Conservation (phyloP, 2,113 vertebrate species). For the Lynx canadensis region DNA sequence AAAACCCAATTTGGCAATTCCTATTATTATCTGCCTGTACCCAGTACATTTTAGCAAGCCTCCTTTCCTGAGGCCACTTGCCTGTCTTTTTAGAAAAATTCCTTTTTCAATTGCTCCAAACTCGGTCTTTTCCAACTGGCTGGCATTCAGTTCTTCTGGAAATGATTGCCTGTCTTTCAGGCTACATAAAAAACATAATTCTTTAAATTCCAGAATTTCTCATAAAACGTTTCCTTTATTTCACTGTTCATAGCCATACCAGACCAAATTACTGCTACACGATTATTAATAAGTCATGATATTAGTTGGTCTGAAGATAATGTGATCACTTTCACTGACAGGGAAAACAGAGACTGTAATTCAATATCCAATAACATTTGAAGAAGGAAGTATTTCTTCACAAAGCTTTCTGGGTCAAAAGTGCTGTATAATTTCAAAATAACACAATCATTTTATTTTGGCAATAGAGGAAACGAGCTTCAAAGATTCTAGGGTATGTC, state of each 20-base stretch:
- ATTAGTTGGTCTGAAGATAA: conserved; percentile 14
- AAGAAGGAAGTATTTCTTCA: conserved; percentile 19
- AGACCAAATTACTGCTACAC: background rate
- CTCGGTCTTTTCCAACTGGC: background rate
- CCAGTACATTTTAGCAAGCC: background rate
- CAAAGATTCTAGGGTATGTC: background rate
- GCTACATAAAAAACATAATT: background rate
- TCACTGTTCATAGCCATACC: background rate
- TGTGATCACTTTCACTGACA: background rate
- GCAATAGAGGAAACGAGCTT: background rate
- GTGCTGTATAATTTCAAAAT: conserved; percentile 21
- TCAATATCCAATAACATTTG: conserved; percentile 16
- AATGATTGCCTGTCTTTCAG: background rate
- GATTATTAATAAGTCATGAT: conserved; percentile 16
- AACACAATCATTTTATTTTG: conserved; percentile 9
- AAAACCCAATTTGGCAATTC: background rate
- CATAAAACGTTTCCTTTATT: background rate
- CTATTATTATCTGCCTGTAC: background rate
- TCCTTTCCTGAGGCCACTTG: background rate
- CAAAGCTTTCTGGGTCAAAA: conserved; percentile 6
- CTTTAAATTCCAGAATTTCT: conserved; percentile 26
- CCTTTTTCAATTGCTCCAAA: background rate
- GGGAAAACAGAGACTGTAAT: background rate
- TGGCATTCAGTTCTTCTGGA: background rate
- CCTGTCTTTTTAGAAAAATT: conserved; percentile 19